Percentiles rank a stretch among this genome's conserved stretches.
Evolutionary conservation across 2,113 vertebrate species (phyloP).

Genomic region (Camelus dromedarius): DNA sequence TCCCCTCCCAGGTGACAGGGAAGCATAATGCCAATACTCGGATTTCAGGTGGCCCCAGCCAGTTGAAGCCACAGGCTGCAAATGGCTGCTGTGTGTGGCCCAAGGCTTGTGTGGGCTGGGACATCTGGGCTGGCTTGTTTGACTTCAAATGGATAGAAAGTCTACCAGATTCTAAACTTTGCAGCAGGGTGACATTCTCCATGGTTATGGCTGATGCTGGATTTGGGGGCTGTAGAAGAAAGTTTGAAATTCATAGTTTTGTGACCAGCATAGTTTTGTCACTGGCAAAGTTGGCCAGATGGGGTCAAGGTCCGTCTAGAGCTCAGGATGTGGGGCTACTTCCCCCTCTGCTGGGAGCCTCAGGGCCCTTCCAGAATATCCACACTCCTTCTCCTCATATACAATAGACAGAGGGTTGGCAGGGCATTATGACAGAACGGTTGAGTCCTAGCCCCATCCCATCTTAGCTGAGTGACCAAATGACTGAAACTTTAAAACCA

Average conservation of each 20-base stretch:
- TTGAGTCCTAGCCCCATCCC: background rate
- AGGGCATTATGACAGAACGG: background rate
- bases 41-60: background rate
- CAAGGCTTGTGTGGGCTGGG: rapidly evolving
- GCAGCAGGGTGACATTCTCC: background rate
- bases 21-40: background rate
- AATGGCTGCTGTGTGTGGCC: background rate
- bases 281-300: rapidly evolving
- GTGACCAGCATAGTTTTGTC: too few relatives aligned
- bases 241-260: background rate
- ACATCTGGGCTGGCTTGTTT: background rate
- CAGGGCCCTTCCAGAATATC: background rate
- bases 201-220: background rate
- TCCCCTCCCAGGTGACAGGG: background rate
- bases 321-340: background rate
- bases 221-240: background rate
- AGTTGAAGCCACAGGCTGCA: background rate
- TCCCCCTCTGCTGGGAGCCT: background rate
- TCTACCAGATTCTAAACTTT: background rate
- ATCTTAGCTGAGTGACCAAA: background rate
- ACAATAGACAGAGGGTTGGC: background rate
- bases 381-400: background rate
- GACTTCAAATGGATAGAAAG: background rate
- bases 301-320: background rate
- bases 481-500: background rate